Evolutionary conservation across 2,113 vertebrate genomes (phyloP).

Genomic region (Polypterus bichir): DNA sequence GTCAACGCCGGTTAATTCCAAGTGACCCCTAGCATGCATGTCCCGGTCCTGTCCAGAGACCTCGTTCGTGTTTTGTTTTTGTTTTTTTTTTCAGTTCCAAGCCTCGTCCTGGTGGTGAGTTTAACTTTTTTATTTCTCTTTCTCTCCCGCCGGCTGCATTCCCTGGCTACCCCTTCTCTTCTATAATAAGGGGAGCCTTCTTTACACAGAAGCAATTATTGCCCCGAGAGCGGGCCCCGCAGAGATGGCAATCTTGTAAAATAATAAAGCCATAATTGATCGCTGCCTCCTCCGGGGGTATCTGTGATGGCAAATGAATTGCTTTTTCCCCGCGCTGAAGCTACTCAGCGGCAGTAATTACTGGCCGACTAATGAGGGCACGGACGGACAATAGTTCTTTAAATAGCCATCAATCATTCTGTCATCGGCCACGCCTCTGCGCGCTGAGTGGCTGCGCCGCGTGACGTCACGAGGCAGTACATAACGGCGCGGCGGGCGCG

Average conservation of each 20-base stretch:
- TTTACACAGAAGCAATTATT: neutral
- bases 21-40: no score
- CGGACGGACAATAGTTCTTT: constrained; percentile 27
- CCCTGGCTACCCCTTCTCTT: no score
- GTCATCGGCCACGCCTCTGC: constrained; percentile 31
- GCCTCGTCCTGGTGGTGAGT: neutral
- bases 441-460: constrained; percentile 31
- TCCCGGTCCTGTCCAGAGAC: no score
- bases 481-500: constrained; percentile 19
- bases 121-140: neutral
- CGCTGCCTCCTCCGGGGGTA: neutral
- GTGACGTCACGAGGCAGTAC: constrained; percentile 26
- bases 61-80: no score
- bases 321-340: neutral
- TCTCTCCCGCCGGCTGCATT: no score
- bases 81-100: neutral
- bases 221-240: neutral
- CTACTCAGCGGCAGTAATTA: constrained; percentile 16
- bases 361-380: constrained; percentile 19
- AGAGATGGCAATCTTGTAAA: neutral
- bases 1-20: no score
- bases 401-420: constrained; percentile 37
- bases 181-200: neutral
- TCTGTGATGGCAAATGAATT: neutral
- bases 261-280: neutral